Evolutionary conservation across 1,140 invertebrate species (phyloP).

Genomic region (Heliconius himera): DNA sequence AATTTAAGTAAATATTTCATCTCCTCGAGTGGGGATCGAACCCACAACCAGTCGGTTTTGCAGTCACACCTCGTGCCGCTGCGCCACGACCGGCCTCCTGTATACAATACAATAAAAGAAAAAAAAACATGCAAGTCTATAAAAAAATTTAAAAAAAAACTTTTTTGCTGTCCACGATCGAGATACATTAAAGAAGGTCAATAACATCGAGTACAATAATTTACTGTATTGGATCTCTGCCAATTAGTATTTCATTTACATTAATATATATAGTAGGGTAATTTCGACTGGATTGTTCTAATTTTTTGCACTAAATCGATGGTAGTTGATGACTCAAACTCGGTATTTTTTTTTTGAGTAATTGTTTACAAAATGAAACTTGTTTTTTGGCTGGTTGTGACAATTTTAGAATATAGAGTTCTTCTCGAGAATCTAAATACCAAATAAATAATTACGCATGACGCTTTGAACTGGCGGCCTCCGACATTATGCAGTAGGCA

Average conservation of each 20-base stretch:
- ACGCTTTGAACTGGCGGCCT: background rate
- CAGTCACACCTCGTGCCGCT: too few species aligned
- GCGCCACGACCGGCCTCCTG: too few species aligned
- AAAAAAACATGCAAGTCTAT: too few species aligned
- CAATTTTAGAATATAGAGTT: too few species aligned
- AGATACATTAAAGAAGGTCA: background rate
- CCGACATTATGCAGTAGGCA: too few species aligned
- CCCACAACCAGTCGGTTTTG: too few species aligned
- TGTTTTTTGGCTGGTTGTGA: background rate
- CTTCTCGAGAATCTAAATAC: too few species aligned
- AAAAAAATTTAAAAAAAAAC: too few species aligned
- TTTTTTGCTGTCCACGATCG: background rate
- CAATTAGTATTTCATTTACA: slow-evolving; percentile 27
- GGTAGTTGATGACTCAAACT: background rate
- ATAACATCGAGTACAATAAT: slow-evolving; percentile 22
- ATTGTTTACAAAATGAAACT: background rate
- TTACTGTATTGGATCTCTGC: slow-evolving; percentile 20
- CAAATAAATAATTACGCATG: background rate
- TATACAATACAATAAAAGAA: too few species aligned
- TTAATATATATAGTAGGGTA: background rate
- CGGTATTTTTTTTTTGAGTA: background rate
- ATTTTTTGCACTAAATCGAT: background rate
- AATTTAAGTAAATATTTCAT: too few species aligned
- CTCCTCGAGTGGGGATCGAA: too few species aligned
- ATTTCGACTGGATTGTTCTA: background rate